Base-by-base conservation (phyloP, 2,113 vertebrate species). In the Thalassarche chlororhynchos region DNA sequence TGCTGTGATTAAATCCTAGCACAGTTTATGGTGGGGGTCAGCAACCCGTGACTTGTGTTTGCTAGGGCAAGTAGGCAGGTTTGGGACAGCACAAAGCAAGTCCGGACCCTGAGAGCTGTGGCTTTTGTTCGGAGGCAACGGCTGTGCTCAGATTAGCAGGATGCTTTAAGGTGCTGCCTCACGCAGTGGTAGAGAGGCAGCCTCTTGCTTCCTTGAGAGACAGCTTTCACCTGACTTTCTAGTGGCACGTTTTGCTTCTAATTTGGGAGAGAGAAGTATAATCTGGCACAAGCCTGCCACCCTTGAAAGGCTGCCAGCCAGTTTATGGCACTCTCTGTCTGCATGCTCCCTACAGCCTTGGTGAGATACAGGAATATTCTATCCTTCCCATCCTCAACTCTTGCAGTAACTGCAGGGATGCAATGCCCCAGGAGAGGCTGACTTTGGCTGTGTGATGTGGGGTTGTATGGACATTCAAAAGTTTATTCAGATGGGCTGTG, bases 211-310 rank as follows among this genome's bases (percentile, higher is more conserved):
- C 96, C 94, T 88, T 88, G 94, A 94, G 92, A 96, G 94, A 47
- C 92, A 94, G 95, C 92, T 60, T 84, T 84, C 89, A 94, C 93
- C 96, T 97, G 95, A 89, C 95, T 95, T 93, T 61, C 91, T 94
- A 95, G 93, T 89, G 91, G 94, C 97, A 96, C 75, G 57, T 96
- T 97, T 93, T 89, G 94, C 97, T 97, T 91, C 96, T 96, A 93
- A 95, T 96, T 79, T 42, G 61, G 89, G 93, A 88, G 64, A 89
- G 65, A 40, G 87, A 31, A 94, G 87, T 51, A 52, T 70, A 57
- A 97, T 81, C 84, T 96, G 96, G 96, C 93, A 82, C 89, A 52
- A 82, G 93, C 29, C 89, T 96, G 94, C 93, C 91, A 85, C 84
- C 96, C 88, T 40, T 69, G 94, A 96, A 23, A 94, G 84, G 72